Evolutionary conservation across 2,797 vertebrate species (phyloP), one percentile per base, ranked within the genome.

Genomic region (Pteropus rufus): DNA sequence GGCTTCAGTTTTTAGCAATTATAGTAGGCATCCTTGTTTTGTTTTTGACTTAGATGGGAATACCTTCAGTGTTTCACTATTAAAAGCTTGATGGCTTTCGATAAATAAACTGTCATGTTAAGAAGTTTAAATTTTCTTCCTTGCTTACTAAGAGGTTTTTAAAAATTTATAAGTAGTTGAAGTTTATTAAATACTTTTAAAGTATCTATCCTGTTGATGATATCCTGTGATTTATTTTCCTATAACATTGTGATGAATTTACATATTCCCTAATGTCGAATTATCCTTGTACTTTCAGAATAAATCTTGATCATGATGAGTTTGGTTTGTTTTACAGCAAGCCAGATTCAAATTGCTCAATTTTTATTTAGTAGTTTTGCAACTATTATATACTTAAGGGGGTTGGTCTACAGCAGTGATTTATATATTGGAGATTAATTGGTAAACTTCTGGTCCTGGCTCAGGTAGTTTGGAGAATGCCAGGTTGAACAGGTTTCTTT

Each of bases 381-480:
- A 83, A 62, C 36, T n/a, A 56, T 21, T 60, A 11, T 76, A 77
- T 52, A 46, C 24, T 34, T 49, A 65, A 36, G 18, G 31, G 18
- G 44, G 10, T 90, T 80, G 72, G 31, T 87, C 49, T 81, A 21
- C 41, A 80, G 36, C 2, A 7, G 44, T 80, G 62, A 79, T 80
- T 95, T 72, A 92, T 34, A 75, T 41, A 75, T 70, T 88, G 54
- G 46, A 85, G n/a, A 70, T 75, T 72, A 88, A 94, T 58, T 23
- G 24, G 7, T 64, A 44, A 83, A 34, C n/a, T 92, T 64, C 70
- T 80, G n/a, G 21, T 58, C 41, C 56, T 84, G n/a, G 41, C 29
- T 93, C 69, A 77, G 46, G 24, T 87, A 90, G 34, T 94, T 72
- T 87, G 83, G 88, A 80, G 76, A 89, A 95, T 89, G 65, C n/a